Percentiles rank a stretch among this genome's conserved stretches.
Conservation (phyloP, 2,797 vertebrate species). For the Amblyopsis hoosieri region DNA sequence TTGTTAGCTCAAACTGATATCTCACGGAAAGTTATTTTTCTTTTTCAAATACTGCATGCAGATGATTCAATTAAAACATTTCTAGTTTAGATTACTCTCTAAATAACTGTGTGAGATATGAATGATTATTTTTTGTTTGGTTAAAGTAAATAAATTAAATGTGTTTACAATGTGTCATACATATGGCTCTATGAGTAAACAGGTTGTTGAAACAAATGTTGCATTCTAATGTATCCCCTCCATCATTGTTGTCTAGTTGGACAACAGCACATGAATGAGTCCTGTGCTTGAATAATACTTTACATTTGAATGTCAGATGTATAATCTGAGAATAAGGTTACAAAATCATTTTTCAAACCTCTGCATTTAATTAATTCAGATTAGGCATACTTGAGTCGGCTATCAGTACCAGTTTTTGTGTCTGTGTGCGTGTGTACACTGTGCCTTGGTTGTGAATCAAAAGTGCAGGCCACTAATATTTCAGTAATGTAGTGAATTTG, state of each 20-base stretch:
- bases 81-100: not conserved
- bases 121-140: too few species aligned
- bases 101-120: not conserved
- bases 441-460: slow-evolving; percentile 20
- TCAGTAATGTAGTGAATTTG: slow-evolving; percentile 23
- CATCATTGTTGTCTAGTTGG: too few species aligned
- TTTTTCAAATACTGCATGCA: slow-evolving; percentile 2
- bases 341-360: not conserved
- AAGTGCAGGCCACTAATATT: not conserved
- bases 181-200: too few species aligned
- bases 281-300: too few species aligned
- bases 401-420: not conserved
- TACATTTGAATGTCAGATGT: slow-evolving; percentile 2
- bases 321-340: slow-evolving; percentile 7
- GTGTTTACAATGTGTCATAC: too few species aligned
- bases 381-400: not conserved
- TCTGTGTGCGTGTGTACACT: not conserved
- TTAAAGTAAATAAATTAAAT: too few species aligned
- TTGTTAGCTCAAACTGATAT: slow-evolving; percentile 27
- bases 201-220: too few species aligned
- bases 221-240: too few species aligned
- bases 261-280: too few species aligned
- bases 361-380: not conserved
- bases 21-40: slow-evolving; percentile 8
- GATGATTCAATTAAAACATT: not conserved